Percentiles rank a stretch among this genome's conserved stretches.
Conservation (phyloP, 2,113 vertebrate genomes). For the Oxygymnocypris stewartii region DNA sequence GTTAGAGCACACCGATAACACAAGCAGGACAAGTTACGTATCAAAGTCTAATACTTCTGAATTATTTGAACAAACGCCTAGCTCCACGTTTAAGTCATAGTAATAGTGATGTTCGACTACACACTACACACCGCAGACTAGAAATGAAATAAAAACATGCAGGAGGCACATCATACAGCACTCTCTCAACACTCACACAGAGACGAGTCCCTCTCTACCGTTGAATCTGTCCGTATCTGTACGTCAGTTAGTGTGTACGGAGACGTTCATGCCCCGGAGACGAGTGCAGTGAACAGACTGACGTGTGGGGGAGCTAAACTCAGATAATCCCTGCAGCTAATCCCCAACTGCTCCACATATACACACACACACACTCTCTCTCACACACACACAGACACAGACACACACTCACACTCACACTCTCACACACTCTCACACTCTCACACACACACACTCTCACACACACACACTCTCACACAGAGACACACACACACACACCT, state of each 20-base stretch:
- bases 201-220: neutral
- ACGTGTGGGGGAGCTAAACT: conserved; percentile 33
- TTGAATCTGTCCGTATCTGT: neutral
- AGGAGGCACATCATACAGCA: neutral
- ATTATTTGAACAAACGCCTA: too few relatives aligned
- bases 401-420: conserved; percentile 60
- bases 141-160: neutral
- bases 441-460: neutral
- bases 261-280: neutral
- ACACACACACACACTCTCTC: conserved; percentile 60
- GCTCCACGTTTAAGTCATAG: neutral
- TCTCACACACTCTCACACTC: neutral
- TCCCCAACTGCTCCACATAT: conserved; percentile 73
- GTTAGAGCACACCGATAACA: too few relatives aligned
- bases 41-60: too few relatives aligned
- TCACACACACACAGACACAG: conserved; percentile 40
- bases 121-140: neutral
- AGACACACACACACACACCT: conserved; percentile 52
- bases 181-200: neutral
- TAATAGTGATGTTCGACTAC: neutral
- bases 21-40: too few relatives aligned
- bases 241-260: neutral
- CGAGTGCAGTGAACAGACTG: conserved; percentile 17
- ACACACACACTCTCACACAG: conserved; percentile 47
- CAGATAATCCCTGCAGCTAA: conserved; percentile 61